Conservation (phyloP, 2,113 vertebrate genomes). For the Megatriorchis doriae region DNA sequence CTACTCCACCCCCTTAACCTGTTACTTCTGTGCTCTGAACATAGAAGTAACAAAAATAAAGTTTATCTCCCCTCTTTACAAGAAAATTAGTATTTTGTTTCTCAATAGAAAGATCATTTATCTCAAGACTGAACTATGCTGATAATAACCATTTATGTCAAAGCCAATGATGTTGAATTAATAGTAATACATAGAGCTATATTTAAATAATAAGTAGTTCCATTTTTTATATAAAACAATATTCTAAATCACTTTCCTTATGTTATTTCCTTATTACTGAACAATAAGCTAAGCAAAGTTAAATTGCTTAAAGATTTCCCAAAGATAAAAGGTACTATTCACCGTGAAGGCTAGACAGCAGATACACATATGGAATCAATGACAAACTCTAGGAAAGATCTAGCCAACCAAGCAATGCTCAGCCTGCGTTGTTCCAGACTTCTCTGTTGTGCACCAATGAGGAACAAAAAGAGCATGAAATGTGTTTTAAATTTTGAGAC, state of each 20-base stretch:
- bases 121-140: background rate
- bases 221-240: background rate
- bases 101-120: background rate
- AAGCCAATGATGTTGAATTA: background rate
- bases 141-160: background rate
- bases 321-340: slow-evolving; percentile 28
- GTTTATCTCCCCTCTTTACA: background rate
- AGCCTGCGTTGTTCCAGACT: background rate
- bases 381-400: background rate
- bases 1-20: slow-evolving; percentile 68
- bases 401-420: background rate
- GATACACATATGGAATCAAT: slow-evolving; percentile 49
- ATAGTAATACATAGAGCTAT: background rate
- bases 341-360: background rate
- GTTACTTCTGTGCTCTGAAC: slow-evolving; percentile 56
- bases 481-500: background rate
- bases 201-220: background rate
- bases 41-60: slow-evolving; percentile 6
- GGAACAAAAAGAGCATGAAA: background rate
- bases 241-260: background rate
- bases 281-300: background rate
- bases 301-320: slow-evolving; percentile 36
- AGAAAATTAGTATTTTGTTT: background rate
- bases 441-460: background rate
- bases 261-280: background rate